Evolutionary conservation across 2,888 invertebrate genomes (phyloP), one percentile per base, ranked within the genome.

Genomic region (Caenorhabditis becei): DNA sequence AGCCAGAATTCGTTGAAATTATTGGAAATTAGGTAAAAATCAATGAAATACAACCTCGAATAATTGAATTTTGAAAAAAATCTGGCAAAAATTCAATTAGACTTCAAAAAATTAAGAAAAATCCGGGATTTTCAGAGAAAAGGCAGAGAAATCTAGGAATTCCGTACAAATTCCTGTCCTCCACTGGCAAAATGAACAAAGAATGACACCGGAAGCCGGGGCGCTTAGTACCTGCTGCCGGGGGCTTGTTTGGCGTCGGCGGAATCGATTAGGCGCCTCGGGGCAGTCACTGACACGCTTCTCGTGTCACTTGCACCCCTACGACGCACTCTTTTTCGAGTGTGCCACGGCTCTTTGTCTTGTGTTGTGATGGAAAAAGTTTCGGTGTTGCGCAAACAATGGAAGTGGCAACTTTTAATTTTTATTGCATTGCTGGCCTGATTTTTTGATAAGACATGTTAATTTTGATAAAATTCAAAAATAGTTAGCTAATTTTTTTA

Each of bases 181-280:
- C 41, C 14, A 41, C 7, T 14, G 41, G 16, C 7, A 41, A 66
- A 66, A 26, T 54, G 63, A 56, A 74, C 49, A 65, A 74, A 49
- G 65, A 49, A 23, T 23, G 74, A 74, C 65, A 74, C 74, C 65
- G 74, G 74, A 74, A 74, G 74, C 66, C 16, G 41, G 28, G 51
- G 24, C 49, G 72, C 58, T 74, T 74, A 58, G 51, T 74, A 66
- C 59, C 66, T 74, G 74, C 53, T 32, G 35, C 41, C 16, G 16
- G 16, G 10, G 41, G 32, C 32, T 32, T 7, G 32, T 32, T 16
- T 35, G 35, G 35, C 35, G 35, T 35, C 35, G 35, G 35, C 7
- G 49, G 51, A 26, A 70, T 71, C 71, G 71, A 71, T 62, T 63
- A 47, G 41, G 62, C 62, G 71, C 62, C 61, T 7, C 10, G 20